Base-by-base conservation (phyloP, 2,888 invertebrate genomes). In the Aporophyla lueneburgensis region DNA sequence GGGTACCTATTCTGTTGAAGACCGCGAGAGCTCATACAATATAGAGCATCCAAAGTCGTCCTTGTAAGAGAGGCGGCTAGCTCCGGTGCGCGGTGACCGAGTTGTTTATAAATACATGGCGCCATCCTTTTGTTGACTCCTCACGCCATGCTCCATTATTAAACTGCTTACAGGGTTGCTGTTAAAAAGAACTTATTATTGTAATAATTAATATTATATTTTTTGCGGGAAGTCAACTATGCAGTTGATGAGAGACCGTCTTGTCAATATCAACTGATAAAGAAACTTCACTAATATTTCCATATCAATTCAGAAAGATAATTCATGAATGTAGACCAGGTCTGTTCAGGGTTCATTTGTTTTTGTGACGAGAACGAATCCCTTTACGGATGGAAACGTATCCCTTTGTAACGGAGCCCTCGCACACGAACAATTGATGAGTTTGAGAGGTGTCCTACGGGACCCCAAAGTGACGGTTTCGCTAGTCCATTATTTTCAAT, bases 401-500 rank as follows among this genome's bases (percentile, higher is more conserved):
- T 58, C 46, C 53, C 43, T 71, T 58, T 74, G 71, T 71, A 54
- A 58, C 56, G 33, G 68, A 46, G 54, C 51, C 83, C 56, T 77
- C 33, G 54, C 59, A 62, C 71, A 74, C 53, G 71, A 71, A 85
- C 67, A 77, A 78, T 69, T 78, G 86, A 85, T 82, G 86, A 78
- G 65, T 85, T 68, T 51, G 85, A 71, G 78, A 78, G 73, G 73
- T 85, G 65, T 74, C 86, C 78, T 68, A 43, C 12, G 86, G 83
- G 74, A 62, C 12, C n/a, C 54, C 46, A 77, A 71, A 81, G 82
- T 71, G 82, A 82, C 58, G 74, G 86, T 68, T 71, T 61, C 61
- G 61, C 68, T 53, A 40, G 78, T 61, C 54, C 71, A 74, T 85
- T 83, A 82, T 65, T 82, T 71, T 63, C 70, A 71, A 67, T 78